Percentiles rank a stretch among this genome's conserved stretches.
Conservation (phyloP, 2,888 invertebrate species). For the Panzeria rudis region DNA sequence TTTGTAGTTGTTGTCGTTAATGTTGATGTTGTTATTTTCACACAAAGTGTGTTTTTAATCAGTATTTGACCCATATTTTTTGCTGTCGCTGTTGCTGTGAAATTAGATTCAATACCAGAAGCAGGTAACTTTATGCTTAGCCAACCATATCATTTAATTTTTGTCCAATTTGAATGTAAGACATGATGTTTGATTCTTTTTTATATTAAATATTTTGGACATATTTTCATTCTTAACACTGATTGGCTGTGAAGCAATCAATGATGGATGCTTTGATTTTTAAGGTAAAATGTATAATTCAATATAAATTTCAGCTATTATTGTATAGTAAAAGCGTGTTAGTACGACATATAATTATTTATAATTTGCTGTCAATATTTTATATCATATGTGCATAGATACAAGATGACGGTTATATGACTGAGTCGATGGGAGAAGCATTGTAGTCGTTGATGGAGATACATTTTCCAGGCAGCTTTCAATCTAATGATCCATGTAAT, state of each 20-base stretch:
- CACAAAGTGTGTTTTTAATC: slow-evolving; percentile 54
- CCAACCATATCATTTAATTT: slow-evolving; percentile 49
- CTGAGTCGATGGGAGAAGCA: no score
- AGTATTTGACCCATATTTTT: slow-evolving; percentile 68
- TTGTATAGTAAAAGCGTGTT: background rate
- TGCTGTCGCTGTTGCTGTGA: background rate
- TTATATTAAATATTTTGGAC: background rate
- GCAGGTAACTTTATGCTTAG: slow-evolving; percentile 61
- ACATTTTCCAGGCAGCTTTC: no score
- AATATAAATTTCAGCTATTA: background rate
- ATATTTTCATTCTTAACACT: slow-evolving; percentile 7
- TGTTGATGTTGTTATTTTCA: background rate
- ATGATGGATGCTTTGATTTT: slow-evolving; percentile 23
- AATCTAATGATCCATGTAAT: no score
- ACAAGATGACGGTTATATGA: no score
- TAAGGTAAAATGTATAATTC: no score
- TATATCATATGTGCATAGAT: no score
- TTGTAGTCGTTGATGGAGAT: no score
- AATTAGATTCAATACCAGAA: slow-evolving; percentile 65
- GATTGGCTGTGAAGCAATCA: slow-evolving; percentile 12
- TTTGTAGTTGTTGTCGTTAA: slow-evolving; percentile 6
- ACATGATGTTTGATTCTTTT: background rate
- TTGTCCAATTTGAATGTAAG: slow-evolving; percentile 36
- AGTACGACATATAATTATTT: background rate
- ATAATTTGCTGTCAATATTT: no score